These are phyloP conservation scores for Pocillopora verrucosa DNA, from an alignment of 64 coral and sea anemone genomes.

Conservation along the genomic window DNA sequence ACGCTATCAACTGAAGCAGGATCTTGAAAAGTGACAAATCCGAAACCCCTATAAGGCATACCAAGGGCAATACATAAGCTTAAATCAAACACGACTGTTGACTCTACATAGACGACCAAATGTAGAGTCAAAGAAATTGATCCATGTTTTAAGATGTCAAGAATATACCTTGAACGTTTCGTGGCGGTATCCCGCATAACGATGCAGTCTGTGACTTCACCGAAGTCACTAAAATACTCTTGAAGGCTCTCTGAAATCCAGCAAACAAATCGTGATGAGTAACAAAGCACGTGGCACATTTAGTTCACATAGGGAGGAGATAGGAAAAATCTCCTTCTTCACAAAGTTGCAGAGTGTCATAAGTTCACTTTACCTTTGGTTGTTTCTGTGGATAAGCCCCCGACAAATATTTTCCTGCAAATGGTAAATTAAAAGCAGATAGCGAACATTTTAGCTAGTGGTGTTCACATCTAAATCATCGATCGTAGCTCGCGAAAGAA, in stretches of 20 bases:
- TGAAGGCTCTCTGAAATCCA: constrained; percentile 54
- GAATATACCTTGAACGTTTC: constrained; percentile 68
- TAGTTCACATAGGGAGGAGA: background rate
- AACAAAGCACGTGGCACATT: constrained; percentile 1
- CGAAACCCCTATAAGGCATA: constrained; percentile 70
- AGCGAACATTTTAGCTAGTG: background rate
- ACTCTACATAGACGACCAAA: no score
- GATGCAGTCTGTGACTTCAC: constrained; percentile 79
- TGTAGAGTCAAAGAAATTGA: no score
- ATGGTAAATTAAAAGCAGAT: background rate
- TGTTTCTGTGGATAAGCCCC: constrained; percentile 66
- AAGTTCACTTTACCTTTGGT: constrained; percentile 55
- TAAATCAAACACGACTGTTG: background rate
- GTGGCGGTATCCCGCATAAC: constrained; percentile 58
- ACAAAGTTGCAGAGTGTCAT: background rate
- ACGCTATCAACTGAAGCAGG: constrained; percentile 66
- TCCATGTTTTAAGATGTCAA: no score
- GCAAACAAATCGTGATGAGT: background rate
- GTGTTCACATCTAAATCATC: background rate
- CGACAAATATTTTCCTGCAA: constrained; percentile 87
- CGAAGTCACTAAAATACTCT: constrained; percentile 72
- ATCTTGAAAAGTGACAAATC: constrained; percentile 88
- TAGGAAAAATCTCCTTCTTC: background rate
- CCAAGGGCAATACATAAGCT: background rate
- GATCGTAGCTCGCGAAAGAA: background rate